Base-by-base conservation (phyloP, 1,140 invertebrate genomes). In the Mycetomoellerius zeteki region DNA sequence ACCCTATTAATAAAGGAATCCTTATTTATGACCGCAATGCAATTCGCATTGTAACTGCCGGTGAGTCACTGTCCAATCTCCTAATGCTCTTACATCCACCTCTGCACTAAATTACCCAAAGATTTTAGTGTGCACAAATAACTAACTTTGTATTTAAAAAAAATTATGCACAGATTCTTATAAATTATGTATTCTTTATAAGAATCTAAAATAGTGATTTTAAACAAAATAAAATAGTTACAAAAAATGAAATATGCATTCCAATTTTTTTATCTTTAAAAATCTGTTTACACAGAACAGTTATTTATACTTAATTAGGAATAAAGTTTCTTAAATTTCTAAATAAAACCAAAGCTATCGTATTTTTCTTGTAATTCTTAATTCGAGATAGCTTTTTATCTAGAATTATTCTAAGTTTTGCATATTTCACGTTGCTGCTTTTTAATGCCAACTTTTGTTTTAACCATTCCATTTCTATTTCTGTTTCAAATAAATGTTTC, bases 1-100 rank as follows among this genome's bases (percentile, higher is more conserved):
- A 96, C 97, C 97, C 92, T 97, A 97, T 96, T 97, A 97, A 96
- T 92, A 93, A 94, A 92, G 94, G 93, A 37, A 75, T 92, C 90
- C 91, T 94, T 93, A 92, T 91, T 93, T 94, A 91, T 93, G 94
- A 93, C 93, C 86, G 88, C 93, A 94, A 94, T 95, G 94, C 92
- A 89, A 92, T 92, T 93, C 86, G 94, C 94, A 93, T 95, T 95
- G 93, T 94, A 94, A 95, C 91, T 93, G 92, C 94, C 94, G 95
- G 94, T 95, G 94, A 95, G 94, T 95, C 90, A 93, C 90, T 89
- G 91, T 88, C 80, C 54, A 89, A 84, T 50, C 73, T 89, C 88
- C 85, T 89, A 86, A 73, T 87, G 58, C 27, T 87, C 52, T 82
- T 86, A 65, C 33, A 78, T 77, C 60, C 24, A 43, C 16, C 27